Conservation (phyloP, 2,797 vertebrate genomes). For the Rhodeus uyekii region DNA sequence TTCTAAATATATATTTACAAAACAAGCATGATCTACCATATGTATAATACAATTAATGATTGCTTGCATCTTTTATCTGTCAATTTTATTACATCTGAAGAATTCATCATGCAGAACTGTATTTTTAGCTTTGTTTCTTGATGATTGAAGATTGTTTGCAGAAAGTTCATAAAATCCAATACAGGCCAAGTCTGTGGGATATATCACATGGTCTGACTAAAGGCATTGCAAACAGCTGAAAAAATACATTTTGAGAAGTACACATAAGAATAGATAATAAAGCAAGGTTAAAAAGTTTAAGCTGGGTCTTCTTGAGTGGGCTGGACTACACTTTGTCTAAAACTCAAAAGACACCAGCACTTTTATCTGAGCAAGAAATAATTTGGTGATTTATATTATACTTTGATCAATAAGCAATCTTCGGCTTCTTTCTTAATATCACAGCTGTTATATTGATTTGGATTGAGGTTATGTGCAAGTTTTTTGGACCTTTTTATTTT, state of each 20-base stretch:
- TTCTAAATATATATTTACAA: background rate
- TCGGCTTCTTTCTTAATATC: constrained; percentile 59
- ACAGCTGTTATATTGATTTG: constrained; percentile 63
- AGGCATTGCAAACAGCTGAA: background rate
- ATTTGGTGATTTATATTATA: constrained; percentile 57
- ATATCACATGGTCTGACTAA: background rate
- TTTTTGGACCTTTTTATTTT: constrained; percentile 54
- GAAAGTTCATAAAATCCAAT: constrained; percentile 12
- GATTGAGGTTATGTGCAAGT: constrained; percentile 57
- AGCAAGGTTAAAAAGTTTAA: constrained; percentile 42
- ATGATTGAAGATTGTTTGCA: constrained; percentile 5
- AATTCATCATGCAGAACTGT: background rate
- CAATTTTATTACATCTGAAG: background rate
- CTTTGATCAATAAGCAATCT: constrained; percentile 67
- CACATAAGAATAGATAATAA: background rate
- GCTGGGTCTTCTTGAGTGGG: constrained; percentile 32
- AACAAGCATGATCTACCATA: too few relatives aligned
- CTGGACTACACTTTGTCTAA: background rate
- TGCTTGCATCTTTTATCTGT: constrained; percentile 21
- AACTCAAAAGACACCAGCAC: constrained; percentile 16
- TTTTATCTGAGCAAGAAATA: constrained; percentile 46
- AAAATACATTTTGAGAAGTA: background rate
- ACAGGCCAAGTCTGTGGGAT: background rate
- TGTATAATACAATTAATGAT: background rate
- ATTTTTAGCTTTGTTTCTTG: constrained; percentile 25